Evolutionary conservation across 2,888 invertebrate species (phyloP), one percentile per base, ranked within the genome.

Genomic region (Mesoligia furuncula): DNA sequence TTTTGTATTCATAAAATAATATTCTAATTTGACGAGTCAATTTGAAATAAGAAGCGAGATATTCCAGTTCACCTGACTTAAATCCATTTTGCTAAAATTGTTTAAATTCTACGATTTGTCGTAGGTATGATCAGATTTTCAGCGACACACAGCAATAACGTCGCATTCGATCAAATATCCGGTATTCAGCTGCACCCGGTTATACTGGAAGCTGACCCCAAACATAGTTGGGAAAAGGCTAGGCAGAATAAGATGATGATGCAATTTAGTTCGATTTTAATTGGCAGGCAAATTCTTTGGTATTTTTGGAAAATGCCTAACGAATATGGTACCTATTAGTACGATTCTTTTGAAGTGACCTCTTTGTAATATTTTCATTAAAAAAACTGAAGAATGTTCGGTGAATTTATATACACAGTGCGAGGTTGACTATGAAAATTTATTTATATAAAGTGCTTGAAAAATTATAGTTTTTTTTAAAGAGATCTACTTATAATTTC

Each of bases 371-470:
- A 85, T 57, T 74, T 68, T 67, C 6, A 61, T 24, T n/a, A 0
- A 64, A 45, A 57, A 62, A 13, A 24, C 51, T 31, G 11, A 61
- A 65, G 11, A 65, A 65, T 51, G 15, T 68, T 65, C 3, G 0
- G 61, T 86, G 68, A 51, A 13, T 68, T 20, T 79, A 85, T 83
- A 64, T 83, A 84, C 75, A 79, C 13, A 45, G 75, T 86, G 75
- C 39, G 7, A 27, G 17, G 59, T 42, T 69, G 36, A 65, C 1
- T 69, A 67, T 71, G 54, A 42, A 48, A 36, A 67, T 24, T 67
- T 2, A 61, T 61, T 45, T 27, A 59, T 62, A 8, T n/a, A 13
- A 61, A 48, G 39, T 75, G 31, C 54, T 70, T 31, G 31, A 71
- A 70, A 62, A 73, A 62, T 62, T 68, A 68, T n/a, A 51, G 13